A percentile compares a stretch with the other conserved stretches of the same genome.
Conservation (phyloP, 1,140 invertebrate species). For the Lucilia cuprina region DNA sequence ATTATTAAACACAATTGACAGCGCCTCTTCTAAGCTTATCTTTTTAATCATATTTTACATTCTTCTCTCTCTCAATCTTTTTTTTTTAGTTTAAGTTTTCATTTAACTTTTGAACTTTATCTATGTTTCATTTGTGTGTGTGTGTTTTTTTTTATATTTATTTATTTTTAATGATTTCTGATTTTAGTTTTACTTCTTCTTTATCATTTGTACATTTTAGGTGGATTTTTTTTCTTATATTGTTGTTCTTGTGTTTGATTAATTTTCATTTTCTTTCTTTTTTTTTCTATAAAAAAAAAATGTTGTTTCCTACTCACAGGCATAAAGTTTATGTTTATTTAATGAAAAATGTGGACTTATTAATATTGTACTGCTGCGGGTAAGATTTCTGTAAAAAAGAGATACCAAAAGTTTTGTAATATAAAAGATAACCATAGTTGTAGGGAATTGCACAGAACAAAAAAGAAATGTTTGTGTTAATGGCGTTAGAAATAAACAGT, state of each 20-base stretch:
- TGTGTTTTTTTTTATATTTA: constrained; percentile 39
- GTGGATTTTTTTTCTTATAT: constrained; percentile 29
- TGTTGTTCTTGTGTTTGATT: not conserved
- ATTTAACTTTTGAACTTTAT: constrained; percentile 19
- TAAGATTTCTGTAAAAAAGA: constrained; percentile 72
- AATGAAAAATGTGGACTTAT: constrained; percentile 83
- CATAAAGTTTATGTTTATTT: constrained; percentile 85
- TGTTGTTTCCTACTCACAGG: constrained; percentile 45
- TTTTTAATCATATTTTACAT: not conserved
- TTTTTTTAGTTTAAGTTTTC: not conserved
- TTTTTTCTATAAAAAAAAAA: not conserved
- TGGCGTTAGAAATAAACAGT: too few relatives aligned
- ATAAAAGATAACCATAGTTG: too few relatives aligned
- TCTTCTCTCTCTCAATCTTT: not conserved
- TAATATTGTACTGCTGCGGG: constrained; percentile 81
- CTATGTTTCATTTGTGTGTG: constrained; percentile 46
- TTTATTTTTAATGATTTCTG: not conserved
- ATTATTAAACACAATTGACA: constrained; percentile 31
- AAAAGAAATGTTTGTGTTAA: too few relatives aligned
- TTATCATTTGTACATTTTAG: constrained; percentile 38
- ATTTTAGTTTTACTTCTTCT: constrained; percentile 10
- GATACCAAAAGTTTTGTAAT: not conserved
- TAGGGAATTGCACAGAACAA: too few relatives aligned
- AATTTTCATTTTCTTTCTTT: not conserved
- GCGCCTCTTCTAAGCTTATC: not conserved